Evolutionary conservation across 2,888 invertebrate genomes (phyloP).

Genomic region (Sycophila texana): DNA sequence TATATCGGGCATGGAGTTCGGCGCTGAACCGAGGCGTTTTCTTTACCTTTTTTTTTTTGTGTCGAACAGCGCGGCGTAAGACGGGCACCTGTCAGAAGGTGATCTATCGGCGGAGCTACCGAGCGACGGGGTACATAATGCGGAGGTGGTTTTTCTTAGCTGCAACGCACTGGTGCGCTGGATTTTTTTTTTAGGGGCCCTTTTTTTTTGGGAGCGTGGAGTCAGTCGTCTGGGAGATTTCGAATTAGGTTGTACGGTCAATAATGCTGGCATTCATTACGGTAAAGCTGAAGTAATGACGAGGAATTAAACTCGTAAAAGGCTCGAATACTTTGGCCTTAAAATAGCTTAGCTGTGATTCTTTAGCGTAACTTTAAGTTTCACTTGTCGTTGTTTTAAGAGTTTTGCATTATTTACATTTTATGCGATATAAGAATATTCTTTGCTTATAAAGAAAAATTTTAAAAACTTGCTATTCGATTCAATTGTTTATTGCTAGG

Average conservation of each 20-base stretch:
- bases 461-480: too few relatives aligned
- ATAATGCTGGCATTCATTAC: slow-evolving; percentile 28
- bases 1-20: too few relatives aligned
- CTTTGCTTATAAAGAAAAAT: too few relatives aligned
- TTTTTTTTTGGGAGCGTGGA: background rate
- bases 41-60: background rate
- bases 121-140: background rate
- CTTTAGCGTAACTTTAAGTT: too few relatives aligned
- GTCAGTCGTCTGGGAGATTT: background rate
- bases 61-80: too few relatives aligned
- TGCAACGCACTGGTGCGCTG: too few relatives aligned
- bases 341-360: too few relatives aligned
- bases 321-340: background rate
- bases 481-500: too few relatives aligned
- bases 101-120: slow-evolving; percentile 5
- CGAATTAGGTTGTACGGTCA: slow-evolving; percentile 25
- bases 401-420: too few relatives aligned
- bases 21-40: background rate
- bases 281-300: slow-evolving; percentile 26
- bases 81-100: background rate
- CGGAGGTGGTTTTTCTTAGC: background rate
- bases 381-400: too few relatives aligned
- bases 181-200: background rate
- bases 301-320: slow-evolving; percentile 23
- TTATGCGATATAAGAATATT: too few relatives aligned